These are phyloP conservation scores for Anagrus nilaparvatae DNA, from an alignment of 1,140 invertebrate genomes.

Conservation along the genomic window DNA sequence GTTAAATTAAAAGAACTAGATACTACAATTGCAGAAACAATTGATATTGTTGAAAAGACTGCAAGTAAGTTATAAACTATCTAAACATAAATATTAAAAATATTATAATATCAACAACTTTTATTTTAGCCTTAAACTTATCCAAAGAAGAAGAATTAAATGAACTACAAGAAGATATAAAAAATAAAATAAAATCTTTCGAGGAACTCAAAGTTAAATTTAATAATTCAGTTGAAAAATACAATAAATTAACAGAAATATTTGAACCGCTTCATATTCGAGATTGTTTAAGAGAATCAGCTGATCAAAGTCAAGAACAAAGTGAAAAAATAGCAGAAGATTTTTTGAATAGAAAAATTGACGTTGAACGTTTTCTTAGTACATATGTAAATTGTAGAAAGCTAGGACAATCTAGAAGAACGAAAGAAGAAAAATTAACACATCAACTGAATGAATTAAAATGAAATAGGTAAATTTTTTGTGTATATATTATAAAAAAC, in stretches of 20 bases:
- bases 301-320: constrained; percentile 58
- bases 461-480: no score
- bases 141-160: constrained; percentile 54
- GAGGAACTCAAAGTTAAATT: constrained; percentile 59
- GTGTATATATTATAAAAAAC: neutral
- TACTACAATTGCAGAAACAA: constrained; percentile 56
- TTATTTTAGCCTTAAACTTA: constrained; percentile 53
- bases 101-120: no score
- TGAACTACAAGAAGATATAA: constrained; percentile 49
- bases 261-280: constrained; percentile 64
- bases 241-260: constrained; percentile 58
- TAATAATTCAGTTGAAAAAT: constrained; percentile 55
- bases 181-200: constrained; percentile 53
- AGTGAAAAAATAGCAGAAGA: constrained; percentile 65
- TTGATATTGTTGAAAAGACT: constrained; percentile 59
- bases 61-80: constrained; percentile 45
- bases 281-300: constrained; percentile 51
- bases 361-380: constrained; percentile 62
- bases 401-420: constrained; percentile 58
- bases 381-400: constrained; percentile 59
- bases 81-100: constrained; percentile 8
- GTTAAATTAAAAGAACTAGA: constrained; percentile 56
- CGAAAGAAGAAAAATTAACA: constrained; percentile 64
- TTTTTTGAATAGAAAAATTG: constrained; percentile 62
- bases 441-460: constrained; percentile 60